Evolutionary conservation across 2,888 invertebrate species (phyloP).

Genomic region (Hecatera dysodea): DNA sequence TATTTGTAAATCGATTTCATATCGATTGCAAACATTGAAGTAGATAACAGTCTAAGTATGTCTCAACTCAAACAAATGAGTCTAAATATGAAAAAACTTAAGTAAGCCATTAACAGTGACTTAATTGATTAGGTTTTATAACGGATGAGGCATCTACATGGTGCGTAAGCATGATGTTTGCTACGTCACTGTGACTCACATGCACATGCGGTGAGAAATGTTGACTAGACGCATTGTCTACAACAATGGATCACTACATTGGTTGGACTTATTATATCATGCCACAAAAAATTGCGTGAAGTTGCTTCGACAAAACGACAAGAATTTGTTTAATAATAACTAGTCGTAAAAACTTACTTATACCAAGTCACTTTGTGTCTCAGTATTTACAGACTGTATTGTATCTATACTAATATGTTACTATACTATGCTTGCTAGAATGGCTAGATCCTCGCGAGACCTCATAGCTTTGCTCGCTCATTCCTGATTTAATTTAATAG

Average conservation of each 20-base stretch:
- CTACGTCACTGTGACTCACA: conserved; percentile 85
- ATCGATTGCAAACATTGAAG: conserved; percentile 50
- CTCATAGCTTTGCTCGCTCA: not conserved
- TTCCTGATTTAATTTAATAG: not conserved
- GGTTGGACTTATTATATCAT: conserved; percentile 88
- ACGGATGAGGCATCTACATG: conserved; percentile 77
- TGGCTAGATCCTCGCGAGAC: not conserved
- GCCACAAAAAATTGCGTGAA: conserved; percentile 80
- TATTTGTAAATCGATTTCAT: conserved; percentile 59
- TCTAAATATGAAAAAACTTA: conserved; percentile 55
- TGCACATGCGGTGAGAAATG: conserved; percentile 82
- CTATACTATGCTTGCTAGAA: conserved; percentile 18
- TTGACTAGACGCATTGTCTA: conserved; percentile 88
- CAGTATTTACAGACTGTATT: conserved; percentile 28
- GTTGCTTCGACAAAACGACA: conserved; percentile 70
- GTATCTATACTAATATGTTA: conserved; percentile 14
- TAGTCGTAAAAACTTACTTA: conserved; percentile 43
- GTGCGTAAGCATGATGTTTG: conserved; percentile 78
- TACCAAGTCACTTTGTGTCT: conserved; percentile 37
- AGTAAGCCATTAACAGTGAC: conserved; percentile 65
- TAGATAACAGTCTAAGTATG: conserved; percentile 38
- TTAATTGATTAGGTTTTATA: conserved; percentile 72
- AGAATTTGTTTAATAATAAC: conserved; percentile 63
- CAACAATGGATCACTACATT: conserved; percentile 86
- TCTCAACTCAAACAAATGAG: conserved; percentile 28